Base-by-base conservation (phyloP, 2,113 vertebrate genomes). In the Tupaia chinensis region DNA sequence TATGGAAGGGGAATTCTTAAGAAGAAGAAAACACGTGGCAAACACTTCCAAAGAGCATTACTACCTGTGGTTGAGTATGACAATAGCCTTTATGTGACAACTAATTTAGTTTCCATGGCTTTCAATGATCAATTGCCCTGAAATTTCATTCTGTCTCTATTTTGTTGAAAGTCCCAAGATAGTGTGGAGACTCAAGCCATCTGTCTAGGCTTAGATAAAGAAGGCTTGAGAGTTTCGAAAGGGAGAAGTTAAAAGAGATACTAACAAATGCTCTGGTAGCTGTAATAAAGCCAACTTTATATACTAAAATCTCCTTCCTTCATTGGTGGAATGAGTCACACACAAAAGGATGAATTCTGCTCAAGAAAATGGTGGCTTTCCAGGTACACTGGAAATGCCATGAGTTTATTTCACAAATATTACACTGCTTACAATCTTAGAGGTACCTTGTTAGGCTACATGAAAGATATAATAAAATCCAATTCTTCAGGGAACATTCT, bases 91-190 rank as follows among this genome's bases (percentile, higher is more conserved):
- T 95, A 70, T 77, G 63, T 61, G n/a, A 84, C 72, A 96, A 94
- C 66, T 95, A 96, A 96, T 95, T 96, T 94, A 76, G 68, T 93
- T 95, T 88, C 68, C 72, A 74, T 54, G 66, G 34, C 58, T 97
- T 96, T 95, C 74, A 93, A 66, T 93, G 77, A 80, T 95, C 86
- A 93, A 61, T 78, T 23, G 66, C 89, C 65, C 92, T 97, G 74
- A 97, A 93, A 96, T 95, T 61, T 83, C 74, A 95, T 96, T 97
- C 74, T 96, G 91, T 81, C 66, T 93, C 44, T 69, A 73, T 96
- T 95, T 88, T 93, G 79, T 93, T 44, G 63, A 94, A 84, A 29
- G 53, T 54, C 78, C 53, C 61, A 73, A 87, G 58, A 94, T 12
- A 83, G 81, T 65, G 72, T 60, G 93, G 87, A 83, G 61, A 65